Evolutionary conservation across 2,888 invertebrate species (phyloP).

Genomic region (Liopterus haemorrhoidalis): DNA sequence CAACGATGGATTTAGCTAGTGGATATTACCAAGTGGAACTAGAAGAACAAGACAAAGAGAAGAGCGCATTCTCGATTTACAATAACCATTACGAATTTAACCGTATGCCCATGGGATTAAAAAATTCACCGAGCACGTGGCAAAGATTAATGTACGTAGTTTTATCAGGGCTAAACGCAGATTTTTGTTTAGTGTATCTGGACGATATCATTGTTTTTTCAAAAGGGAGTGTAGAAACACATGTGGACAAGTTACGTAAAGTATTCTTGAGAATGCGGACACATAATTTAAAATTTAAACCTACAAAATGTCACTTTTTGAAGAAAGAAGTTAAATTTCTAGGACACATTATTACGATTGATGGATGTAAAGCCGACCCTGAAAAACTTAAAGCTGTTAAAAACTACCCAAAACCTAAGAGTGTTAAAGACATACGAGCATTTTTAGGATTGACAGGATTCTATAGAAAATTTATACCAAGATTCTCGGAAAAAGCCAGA

Average conservation of each 20-base stretch:
- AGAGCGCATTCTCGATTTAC: conserved; percentile 38
- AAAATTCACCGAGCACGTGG: conserved; percentile 35
- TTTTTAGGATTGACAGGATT: too few species aligned
- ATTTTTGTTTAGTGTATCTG: conserved; percentile 32
- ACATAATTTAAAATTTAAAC: conserved; percentile 25
- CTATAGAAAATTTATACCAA: too few species aligned
- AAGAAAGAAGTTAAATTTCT: conserved; percentile 27
- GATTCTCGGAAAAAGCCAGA: too few species aligned
- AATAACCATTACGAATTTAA: conserved; percentile 35
- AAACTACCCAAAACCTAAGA: conserved; percentile 27
- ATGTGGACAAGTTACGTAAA: conserved; percentile 20
- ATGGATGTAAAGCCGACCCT: conserved; percentile 26
- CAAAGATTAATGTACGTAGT: conserved; percentile 36
- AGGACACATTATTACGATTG: conserved; percentile 25
- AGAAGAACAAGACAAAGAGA: conserved; percentile 30
- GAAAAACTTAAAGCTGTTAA: conserved; percentile 23
- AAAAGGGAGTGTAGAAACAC: conserved; percentile 24
- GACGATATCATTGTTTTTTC: conserved; percentile 30
- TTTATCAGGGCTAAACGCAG: conserved; percentile 30
- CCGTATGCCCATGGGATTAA: conserved; percentile 37
- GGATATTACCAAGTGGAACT: conserved; percentile 39
- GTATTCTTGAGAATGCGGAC: conserved; percentile 21
- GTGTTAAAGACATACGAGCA: conserved; percentile 24
- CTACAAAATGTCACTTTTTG: conserved; percentile 25
- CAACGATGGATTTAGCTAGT: too few species aligned